phyloP scores from a whole-genome alignment of 2,113 vertebrate species.

The Pterocles orientalis region DNA sequence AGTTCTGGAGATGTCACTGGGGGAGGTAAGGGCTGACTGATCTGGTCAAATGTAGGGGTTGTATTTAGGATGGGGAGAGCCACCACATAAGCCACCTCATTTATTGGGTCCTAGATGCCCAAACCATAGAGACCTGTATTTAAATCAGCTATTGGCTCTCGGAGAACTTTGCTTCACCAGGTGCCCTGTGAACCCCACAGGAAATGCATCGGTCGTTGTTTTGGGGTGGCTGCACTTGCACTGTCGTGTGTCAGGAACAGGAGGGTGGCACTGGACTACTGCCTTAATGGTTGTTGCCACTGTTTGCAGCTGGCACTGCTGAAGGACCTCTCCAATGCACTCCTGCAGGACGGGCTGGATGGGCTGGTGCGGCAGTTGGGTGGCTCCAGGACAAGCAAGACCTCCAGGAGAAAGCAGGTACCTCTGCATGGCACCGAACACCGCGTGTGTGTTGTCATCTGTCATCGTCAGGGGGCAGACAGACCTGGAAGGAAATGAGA shows the following conservation, averaged over 20 bases:
- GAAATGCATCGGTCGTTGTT: rapidly evolving
- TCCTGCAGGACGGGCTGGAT: slow-evolving; percentile 81
- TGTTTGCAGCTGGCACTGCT: slow-evolving; percentile 82
- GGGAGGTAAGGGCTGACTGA: not conserved
- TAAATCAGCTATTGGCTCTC: rapidly evolving
- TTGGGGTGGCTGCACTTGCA: not conserved
- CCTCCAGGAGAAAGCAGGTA: slow-evolving; percentile 58
- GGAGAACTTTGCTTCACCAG: not conserved
- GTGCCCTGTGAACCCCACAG: not conserved
- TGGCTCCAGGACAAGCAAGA: slow-evolving; percentile 48
- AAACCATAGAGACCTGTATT: not conserved
- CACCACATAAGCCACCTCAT: rapidly evolving
- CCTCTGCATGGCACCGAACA: slow-evolving; percentile 65
- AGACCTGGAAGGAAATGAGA: not conserved
- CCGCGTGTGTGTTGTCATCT: slow-evolving; percentile 45
- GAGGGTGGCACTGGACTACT: not conserved
- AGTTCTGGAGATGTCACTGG: not conserved
- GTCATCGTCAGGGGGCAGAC: not conserved
- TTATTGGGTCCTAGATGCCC: not conserved
- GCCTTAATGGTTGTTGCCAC: not conserved
- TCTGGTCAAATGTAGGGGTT: rapidly evolving
- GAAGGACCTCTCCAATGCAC: slow-evolving; percentile 80
- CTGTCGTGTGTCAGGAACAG: rapidly evolving
- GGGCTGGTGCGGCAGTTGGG: slow-evolving; percentile 71
- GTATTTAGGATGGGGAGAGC: not conserved